Base-by-base conservation (phyloP, 2,113 vertebrate species). In the Tychaedon coryphoeus region DNA sequence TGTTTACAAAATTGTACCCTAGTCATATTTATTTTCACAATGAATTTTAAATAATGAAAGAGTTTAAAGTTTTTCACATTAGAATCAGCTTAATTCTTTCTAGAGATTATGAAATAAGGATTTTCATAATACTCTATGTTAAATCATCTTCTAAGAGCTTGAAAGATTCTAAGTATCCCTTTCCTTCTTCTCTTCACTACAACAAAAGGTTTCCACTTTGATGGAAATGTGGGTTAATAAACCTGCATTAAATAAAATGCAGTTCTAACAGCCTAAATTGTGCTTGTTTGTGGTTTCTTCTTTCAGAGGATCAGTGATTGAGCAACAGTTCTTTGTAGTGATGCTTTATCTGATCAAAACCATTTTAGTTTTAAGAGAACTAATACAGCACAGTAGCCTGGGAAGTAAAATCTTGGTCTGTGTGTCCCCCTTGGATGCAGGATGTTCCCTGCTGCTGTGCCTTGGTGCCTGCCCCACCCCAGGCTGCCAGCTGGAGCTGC, bases 211-310 rank as follows among this genome's bases (percentile, higher is more conserved):
- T 89, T 93, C 61, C 76, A 14, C 40, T 85, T 82, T 43, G 36
- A 25, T 72, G 50, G 78, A 93, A 88, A 83, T 48, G 42, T 90
- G 62, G 66, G 80, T 91, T 95, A 97, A 97, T 91, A 95, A 57
- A 73, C 42, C 38, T 76, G 42, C 47, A 34, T 91, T 91, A 83
- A 89, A 65, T 91, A 58, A 94, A 89, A 91, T 4, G 8, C 8
- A 72, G 45, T 76, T 88, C 58, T 88, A 83, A 54, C 87, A 88
- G 50, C 50, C 53, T 54, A 47, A 94, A 81, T 42, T 79, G 29
- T 73, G 28, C 34, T 91, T 31, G 10, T 78, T 87, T 86, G 34
- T 76, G 74, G 62, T 54, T 28, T 16, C 31, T 72, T 72, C 22
- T 82, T 86, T 90, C 62, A 47, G 70, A 88, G 33, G 20, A 72